phyloP scores from a whole-genome alignment of 2,888 invertebrate species.

The Phoronis australis region DNA sequence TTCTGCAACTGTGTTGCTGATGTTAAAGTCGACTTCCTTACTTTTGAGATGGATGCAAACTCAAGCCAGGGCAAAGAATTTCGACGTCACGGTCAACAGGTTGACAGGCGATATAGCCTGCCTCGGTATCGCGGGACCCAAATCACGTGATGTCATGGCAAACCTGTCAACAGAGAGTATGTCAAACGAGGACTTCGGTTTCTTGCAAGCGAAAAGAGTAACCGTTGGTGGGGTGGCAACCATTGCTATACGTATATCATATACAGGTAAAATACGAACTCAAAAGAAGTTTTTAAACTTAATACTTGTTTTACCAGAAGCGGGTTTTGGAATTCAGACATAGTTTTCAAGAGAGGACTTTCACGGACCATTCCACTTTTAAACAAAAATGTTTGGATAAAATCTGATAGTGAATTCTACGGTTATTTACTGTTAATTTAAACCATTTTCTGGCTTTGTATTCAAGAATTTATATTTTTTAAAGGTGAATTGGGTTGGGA shows the following conservation, averaged over 20 bases:
- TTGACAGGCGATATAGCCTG: constrained; percentile 42
- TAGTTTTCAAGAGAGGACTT: too few species aligned
- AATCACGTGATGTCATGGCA: constrained; percentile 38
- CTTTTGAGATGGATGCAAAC: constrained; percentile 44
- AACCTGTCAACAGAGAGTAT: constrained; percentile 41
- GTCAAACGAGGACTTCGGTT: constrained; percentile 44
- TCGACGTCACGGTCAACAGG: constrained; percentile 38
- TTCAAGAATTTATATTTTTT: neutral
- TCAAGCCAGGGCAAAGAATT: constrained; percentile 19
- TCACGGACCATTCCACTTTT: too few species aligned
- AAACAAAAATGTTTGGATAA: too few species aligned
- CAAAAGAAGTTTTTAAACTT: neutral
- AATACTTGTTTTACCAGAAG: neutral
- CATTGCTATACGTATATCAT: constrained; percentile 44
- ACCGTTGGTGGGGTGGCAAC: constrained; percentile 36
- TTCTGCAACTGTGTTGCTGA: neutral
- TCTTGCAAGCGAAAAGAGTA: constrained; percentile 38
- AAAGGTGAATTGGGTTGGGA: constrained; percentile 55
- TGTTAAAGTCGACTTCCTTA: neutral
- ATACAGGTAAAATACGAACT: constrained; percentile 35
- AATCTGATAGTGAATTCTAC: too few species aligned
- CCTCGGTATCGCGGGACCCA: constrained; percentile 49
- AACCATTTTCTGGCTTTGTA: neutral
- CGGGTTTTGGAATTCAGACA: too few species aligned
- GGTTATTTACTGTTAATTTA: too few species aligned